Percentiles rank a stretch among this genome's conserved stretches.
Conservation (phyloP, 2,888 invertebrate species). For the Drosophila pseudotalamancana region DNA sequence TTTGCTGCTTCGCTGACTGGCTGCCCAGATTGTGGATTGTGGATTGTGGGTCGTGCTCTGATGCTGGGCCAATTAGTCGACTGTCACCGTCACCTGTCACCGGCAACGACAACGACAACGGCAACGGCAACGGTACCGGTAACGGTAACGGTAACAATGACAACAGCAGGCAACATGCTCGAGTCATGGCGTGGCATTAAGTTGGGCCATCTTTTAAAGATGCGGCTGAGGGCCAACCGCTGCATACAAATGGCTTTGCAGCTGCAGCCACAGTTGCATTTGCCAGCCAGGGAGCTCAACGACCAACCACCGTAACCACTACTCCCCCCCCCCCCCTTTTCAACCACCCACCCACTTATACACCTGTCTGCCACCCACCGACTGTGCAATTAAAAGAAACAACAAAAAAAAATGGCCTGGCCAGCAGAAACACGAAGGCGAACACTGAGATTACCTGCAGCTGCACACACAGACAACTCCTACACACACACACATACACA, state of each 20-base stretch:
- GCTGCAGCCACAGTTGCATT: slow-evolving; percentile 28
- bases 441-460: slow-evolving; percentile 24
- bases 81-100: slow-evolving; percentile 56
- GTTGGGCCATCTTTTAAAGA: slow-evolving; percentile 50
- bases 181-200: slow-evolving; percentile 56
- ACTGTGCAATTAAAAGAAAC: slow-evolving; percentile 41
- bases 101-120: slow-evolving; percentile 22
- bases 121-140: slow-evolving; percentile 5
- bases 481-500: neutral
- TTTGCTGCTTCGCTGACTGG: slow-evolving; percentile 53
- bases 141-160: slow-evolving; percentile 30
- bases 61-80: slow-evolving; percentile 63
- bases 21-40: too few species aligned
- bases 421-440: slow-evolving; percentile 18
- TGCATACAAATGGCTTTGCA: slow-evolving; percentile 52
- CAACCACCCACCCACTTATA: neutral
- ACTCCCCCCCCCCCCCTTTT: slow-evolving; percentile 1
- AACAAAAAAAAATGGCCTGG: slow-evolving; percentile 22
- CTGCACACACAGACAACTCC: slow-evolving; percentile 15
- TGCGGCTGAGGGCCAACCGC: slow-evolving; percentile 36
- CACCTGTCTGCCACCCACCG: slow-evolving; percentile 9
- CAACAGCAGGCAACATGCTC: slow-evolving; percentile 42
- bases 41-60: slow-evolving; percentile 52
- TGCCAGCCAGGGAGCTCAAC: neutral
- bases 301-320: slow-evolving; percentile 1